Evolutionary conservation across 1,140 invertebrate genomes (phyloP).

Genomic region (Aphaenogaster rudis): DNA sequence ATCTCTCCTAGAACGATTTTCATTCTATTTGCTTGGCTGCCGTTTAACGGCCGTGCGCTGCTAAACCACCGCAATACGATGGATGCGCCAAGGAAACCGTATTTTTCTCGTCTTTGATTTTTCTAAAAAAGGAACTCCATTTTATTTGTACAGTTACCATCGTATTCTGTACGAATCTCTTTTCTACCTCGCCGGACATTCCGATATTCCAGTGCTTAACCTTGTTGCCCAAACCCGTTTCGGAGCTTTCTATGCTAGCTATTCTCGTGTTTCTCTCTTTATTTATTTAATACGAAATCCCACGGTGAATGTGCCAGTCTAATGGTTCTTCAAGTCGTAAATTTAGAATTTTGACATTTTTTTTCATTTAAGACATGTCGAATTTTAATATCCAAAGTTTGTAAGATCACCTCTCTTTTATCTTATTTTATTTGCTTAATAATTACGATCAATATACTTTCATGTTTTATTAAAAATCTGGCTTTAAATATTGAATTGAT

Average conservation of each 20-base stretch:
- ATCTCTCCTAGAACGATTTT: constrained; percentile 51
- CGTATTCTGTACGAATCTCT: constrained; percentile 65
- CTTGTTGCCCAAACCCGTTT: constrained; percentile 56
- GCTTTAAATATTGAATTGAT: background rate
- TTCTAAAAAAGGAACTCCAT: constrained; percentile 46
- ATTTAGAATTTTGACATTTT: background rate
- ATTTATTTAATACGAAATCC: constrained; percentile 43
- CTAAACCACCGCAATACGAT: constrained; percentile 56
- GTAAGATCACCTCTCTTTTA: background rate
- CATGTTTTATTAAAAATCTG: background rate
- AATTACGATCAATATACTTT: background rate
- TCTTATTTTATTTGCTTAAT: background rate
- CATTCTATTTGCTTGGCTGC: constrained; percentile 62
- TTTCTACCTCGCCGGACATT: constrained; percentile 46
- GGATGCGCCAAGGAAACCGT: constrained; percentile 45
- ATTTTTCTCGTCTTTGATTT: constrained; percentile 65
- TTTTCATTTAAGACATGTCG: background rate
- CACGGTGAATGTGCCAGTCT: background rate
- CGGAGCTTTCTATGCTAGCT: constrained; percentile 28
- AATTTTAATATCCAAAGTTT: background rate
- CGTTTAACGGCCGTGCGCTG: constrained; percentile 48
- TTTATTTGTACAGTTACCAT: constrained; percentile 61
- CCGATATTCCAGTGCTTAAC: constrained; percentile 70
- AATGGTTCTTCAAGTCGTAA: background rate
- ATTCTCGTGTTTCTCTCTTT: constrained; percentile 5